Conservation (phyloP, 2,888 invertebrate genomes). For the Drosophila anomelani region DNA sequence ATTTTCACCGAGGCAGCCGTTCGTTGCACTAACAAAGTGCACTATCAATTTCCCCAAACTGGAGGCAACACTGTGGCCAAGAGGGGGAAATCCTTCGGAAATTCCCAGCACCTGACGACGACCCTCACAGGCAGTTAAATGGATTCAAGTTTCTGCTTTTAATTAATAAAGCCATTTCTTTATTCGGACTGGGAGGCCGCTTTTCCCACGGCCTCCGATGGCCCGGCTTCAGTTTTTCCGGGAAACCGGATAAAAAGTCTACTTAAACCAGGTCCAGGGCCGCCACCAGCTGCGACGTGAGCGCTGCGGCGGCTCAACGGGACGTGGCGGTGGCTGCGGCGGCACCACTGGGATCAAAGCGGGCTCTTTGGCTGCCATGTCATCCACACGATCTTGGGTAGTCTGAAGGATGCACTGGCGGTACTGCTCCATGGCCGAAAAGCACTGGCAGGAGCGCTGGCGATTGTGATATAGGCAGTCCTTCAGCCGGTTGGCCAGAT, state of each 20-base stretch:
- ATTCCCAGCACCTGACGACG: background rate
- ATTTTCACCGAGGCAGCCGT: background rate
- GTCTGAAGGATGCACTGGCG: slow-evolving; percentile 47
- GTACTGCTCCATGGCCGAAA: slow-evolving; percentile 56
- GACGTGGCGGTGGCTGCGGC: background rate
- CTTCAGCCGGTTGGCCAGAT: slow-evolving; percentile 32
- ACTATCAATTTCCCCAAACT: slow-evolving; percentile 6
- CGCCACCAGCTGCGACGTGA: slow-evolving; percentile 50
- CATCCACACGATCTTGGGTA: slow-evolving; percentile 54
- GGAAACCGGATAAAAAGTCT: background rate
- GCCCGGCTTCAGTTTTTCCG: background rate
- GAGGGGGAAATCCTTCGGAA: background rate
- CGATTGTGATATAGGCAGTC: slow-evolving; percentile 46
- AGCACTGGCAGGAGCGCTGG: slow-evolving; percentile 51
- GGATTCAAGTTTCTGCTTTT: slow-evolving; percentile 22
- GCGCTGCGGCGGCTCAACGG: background rate
- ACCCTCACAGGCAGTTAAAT: background rate
- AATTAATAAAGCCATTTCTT: slow-evolving; percentile 37
- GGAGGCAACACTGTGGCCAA: slow-evolving; percentile 6
- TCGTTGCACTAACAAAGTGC: slow-evolving; percentile 1
- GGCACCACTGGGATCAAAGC: slow-evolving; percentile 12
- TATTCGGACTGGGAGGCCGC: background rate
- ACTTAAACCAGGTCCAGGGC: slow-evolving; percentile 61
- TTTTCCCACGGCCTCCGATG: background rate
- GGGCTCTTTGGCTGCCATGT: slow-evolving; percentile 20